Percentiles rank a stretch among this genome's conserved stretches.
phyloP scores from a whole-genome alignment of 2,113 vertebrate genomes.

The Poicephalus meyeri region DNA sequence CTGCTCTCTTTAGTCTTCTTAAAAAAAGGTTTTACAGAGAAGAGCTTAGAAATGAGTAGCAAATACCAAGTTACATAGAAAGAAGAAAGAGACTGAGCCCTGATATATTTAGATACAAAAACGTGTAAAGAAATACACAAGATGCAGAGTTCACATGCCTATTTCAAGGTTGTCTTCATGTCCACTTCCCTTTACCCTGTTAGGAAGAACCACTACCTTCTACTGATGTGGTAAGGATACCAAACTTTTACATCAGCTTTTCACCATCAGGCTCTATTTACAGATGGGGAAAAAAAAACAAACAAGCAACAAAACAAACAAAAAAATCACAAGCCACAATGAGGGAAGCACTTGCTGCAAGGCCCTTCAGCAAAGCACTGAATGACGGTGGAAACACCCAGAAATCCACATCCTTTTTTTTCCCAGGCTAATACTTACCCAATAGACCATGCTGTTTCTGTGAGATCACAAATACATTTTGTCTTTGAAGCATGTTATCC shows the following conservation, averaged over 20 bases:
- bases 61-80: neutral
- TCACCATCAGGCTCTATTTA: neutral
- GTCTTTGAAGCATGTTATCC: conserved; percentile 30
- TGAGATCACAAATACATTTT: conserved; percentile 35
- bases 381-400: neutral
- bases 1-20: neutral
- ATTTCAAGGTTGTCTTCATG: neutral
- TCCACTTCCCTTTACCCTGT: neutral
- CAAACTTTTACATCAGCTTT: neutral
- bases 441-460: neutral
- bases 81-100: neutral
- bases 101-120: neutral
- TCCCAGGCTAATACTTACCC: neutral
- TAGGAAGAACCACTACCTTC: neutral
- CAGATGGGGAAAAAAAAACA: neutral
- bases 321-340: neutral
- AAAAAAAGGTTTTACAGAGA: neutral
- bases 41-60: neutral
- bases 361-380: neutral
- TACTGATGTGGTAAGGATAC: neutral
- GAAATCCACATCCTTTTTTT: neutral
- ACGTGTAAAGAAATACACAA: neutral
- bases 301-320: neutral
- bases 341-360: neutral
- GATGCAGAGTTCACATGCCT: neutral